Conservation (phyloP, 2,888 invertebrate species). For the Cheilosia vernalis region DNA sequence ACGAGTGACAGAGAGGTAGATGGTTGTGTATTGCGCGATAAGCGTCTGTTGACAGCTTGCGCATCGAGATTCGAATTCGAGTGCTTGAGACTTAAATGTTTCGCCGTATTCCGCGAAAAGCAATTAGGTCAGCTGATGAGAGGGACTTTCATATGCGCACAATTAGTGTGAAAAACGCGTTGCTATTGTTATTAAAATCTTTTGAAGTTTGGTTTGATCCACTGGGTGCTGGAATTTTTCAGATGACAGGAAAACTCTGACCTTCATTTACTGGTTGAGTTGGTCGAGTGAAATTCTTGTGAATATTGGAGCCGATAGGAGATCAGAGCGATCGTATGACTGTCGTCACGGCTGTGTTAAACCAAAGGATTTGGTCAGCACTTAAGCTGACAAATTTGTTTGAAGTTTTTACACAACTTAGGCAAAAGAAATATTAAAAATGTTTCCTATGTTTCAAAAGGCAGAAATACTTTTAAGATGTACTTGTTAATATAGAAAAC, state of each 20-base stretch:
- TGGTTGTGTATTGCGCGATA: constrained; percentile 61
- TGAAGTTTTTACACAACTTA: too few species aligned
- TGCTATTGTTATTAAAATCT: constrained; percentile 38
- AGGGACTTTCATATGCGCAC: constrained; percentile 49
- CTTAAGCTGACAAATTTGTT: too few species aligned
- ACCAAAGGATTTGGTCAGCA: too few species aligned
- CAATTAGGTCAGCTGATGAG: constrained; percentile 71
- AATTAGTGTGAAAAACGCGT: constrained; percentile 42
- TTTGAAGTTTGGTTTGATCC: constrained; percentile 27
- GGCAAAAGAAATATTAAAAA: too few species aligned
- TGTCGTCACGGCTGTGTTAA: too few species aligned
- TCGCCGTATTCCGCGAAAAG: constrained; percentile 57
- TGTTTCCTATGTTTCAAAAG: too few species aligned
- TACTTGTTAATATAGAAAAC: too few species aligned
- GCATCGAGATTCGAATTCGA: constrained; percentile 39
- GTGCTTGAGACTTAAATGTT: constrained; percentile 43
- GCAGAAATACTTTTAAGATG: too few species aligned
- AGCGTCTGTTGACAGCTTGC: constrained; percentile 61
- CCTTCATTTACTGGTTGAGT: background rate
- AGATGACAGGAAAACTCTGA: background rate
- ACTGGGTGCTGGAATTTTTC: background rate
- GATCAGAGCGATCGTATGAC: background rate
- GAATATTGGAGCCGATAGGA: background rate
- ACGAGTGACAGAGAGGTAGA: constrained; percentile 22
- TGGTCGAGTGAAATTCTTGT: background rate